Conservation (phyloP, 1,140 invertebrate species). For the Hesperophylax magnus region DNA sequence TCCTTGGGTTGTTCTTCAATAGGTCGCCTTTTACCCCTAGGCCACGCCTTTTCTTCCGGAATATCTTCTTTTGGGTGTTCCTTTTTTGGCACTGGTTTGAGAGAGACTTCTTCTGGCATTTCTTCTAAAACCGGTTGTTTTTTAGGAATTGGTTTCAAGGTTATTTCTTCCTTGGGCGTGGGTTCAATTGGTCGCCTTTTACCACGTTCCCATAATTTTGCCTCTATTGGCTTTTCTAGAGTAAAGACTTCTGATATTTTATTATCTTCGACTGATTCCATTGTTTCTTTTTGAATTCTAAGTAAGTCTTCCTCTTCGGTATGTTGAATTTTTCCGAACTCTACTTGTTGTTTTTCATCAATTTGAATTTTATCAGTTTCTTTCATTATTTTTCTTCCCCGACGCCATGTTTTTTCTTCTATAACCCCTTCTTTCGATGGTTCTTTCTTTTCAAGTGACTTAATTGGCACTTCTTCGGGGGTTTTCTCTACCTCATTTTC, state of each 20-base stretch:
- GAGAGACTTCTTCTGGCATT: constrained; percentile 62
- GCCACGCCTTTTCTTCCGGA: constrained; percentile 62
- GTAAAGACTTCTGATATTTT: constrained; percentile 61
- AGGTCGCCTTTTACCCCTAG: constrained; percentile 63
- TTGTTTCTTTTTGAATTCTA: constrained; percentile 61
- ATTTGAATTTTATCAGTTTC: constrained; percentile 58
- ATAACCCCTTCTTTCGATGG: constrained; percentile 60
- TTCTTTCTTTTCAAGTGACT: constrained; percentile 59
- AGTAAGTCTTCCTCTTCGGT: constrained; percentile 60
- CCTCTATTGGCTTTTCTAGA: constrained; percentile 59
- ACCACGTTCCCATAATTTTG: constrained; percentile 51
- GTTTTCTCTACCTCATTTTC: constrained; percentile 62
- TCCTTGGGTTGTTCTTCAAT: constrained; percentile 62
- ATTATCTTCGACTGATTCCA: constrained; percentile 65
- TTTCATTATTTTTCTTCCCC: constrained; percentile 60
- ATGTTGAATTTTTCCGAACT: constrained; percentile 66
- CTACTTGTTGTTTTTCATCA: constrained; percentile 62
- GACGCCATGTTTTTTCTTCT: constrained; percentile 62
- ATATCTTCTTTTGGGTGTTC: constrained; percentile 56
- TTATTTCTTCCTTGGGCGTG: constrained; percentile 56
- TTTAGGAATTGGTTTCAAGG: constrained; percentile 55
- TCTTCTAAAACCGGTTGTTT: constrained; percentile 61
- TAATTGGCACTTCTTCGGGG: constrained; percentile 59
- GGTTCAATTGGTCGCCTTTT: constrained; percentile 54
- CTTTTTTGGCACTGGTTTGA: constrained; percentile 66